Evolutionary conservation across 37 sponge, comb jelly and placozoan species (phyloP).

Genomic region (Amphimedon queenslandica): DNA sequence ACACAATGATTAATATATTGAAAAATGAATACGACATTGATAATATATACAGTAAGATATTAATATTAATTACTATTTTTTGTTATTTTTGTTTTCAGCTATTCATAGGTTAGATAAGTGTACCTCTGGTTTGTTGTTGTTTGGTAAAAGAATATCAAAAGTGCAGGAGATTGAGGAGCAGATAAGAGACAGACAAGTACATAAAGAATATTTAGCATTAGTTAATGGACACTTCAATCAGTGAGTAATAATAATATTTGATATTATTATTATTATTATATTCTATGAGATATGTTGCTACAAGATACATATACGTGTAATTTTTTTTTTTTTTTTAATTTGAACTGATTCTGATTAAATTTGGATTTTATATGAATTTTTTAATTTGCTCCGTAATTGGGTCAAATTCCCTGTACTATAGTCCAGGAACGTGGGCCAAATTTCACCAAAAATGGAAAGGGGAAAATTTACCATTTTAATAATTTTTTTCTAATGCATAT

Average conservation of each 20-base stretch:
- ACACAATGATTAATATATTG: conserved; percentile 72
- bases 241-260: conserved; percentile 43
- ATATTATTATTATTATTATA: too few species aligned
- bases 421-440: too few species aligned
- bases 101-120: conserved; percentile 86
- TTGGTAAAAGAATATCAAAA: conserved; percentile 56
- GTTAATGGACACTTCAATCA: conserved; percentile 86
- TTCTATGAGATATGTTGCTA: too few species aligned
- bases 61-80: background rate
- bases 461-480: too few species aligned
- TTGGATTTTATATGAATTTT: too few species aligned
- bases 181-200: conserved; percentile 59
- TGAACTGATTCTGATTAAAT: too few species aligned
- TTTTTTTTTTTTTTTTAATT: too few species aligned
- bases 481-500: too few species aligned
- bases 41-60: conserved; percentile 69
- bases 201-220: conserved; percentile 79
- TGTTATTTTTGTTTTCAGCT: conserved; percentile 35
- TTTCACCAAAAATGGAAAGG: too few species aligned
- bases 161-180: conserved; percentile 69
- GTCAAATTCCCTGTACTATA: too few species aligned
- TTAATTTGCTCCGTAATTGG: too few species aligned
- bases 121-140: conserved; percentile 86
- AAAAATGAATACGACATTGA: conserved; percentile 63
- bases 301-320: too few species aligned